Evolutionary conservation across 1,140 invertebrate genomes (phyloP), one percentile per base, ranked within the genome.

Genomic region (Rhyzopertha dominica): DNA sequence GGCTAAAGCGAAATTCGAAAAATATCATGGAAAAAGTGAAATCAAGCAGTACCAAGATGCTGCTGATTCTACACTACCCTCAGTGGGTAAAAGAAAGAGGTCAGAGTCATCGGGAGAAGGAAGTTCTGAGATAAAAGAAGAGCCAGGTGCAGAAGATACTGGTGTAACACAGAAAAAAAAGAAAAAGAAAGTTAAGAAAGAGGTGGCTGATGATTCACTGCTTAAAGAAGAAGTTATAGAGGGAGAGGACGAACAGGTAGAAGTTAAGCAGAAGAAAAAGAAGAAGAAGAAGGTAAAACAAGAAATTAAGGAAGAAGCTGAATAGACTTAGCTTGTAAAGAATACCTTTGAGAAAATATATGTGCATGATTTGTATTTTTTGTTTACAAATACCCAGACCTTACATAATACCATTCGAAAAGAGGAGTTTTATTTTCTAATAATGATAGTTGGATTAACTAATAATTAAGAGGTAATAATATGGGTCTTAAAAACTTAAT

Each of bases 1-100:
- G 65, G 81, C 82, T 1, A 87, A 87, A 63, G 81, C 84, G 0
- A 91, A 87, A 60, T 90, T 90, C 63, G 89, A 95, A 53, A 95
- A 94, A 71, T 95, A 95, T 67, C 84, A 92, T 51, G 78, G 80
- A 26, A 87, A 63, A 49, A 92, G 79, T 40, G 80, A 84, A 67
- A 68, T 79, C n/a, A 63, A 75, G 16, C 74, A 80, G 18, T 84
- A 84, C 66, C 72, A 76, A 9, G 60, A 64, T 25, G 76, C 76
- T 37, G 74, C 72, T 4, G 80, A 83, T 53, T 76, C 74, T 9
- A 81, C 78, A 9, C 49, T 82, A 18, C 66, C 73, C n/a, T 56
- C 61, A 32, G 58, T 55, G 53, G 12, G 67, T 65, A 56, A 70
- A 66, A 32, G 75, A 73, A 49, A 72, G 68, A 8, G 76, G 72